These are phyloP conservation scores for Parascotia fuliginaria DNA, from an alignment of 2,888 invertebrate species.

Conservation along the genomic window DNA sequence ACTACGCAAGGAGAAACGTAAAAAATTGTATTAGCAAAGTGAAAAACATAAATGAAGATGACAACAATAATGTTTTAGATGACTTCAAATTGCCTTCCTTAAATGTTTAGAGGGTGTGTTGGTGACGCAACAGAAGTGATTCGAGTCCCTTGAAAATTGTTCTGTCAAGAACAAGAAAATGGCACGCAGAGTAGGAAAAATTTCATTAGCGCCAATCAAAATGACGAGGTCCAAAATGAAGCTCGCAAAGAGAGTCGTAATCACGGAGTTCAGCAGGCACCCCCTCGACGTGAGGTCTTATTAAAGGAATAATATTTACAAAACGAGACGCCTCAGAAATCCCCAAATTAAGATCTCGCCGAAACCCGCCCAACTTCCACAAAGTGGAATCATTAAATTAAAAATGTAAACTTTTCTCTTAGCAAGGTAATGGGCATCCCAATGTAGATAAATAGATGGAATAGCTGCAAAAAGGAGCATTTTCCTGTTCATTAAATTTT, in stretches of 20 bases:
- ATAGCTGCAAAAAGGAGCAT: slow-evolving; percentile 86
- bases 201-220: slow-evolving; percentile 86
- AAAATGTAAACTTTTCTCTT: slow-evolving; percentile 87
- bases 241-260: slow-evolving; percentile 84
- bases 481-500: slow-evolving; percentile 87
- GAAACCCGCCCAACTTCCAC: slow-evolving; percentile 86
- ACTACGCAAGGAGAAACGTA: slow-evolving; percentile 74
- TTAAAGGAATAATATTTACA: slow-evolving; percentile 87
- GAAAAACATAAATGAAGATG: slow-evolving; percentile 79
- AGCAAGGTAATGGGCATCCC: slow-evolving; percentile 87
- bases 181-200: slow-evolving; percentile 81
- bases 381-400: slow-evolving; percentile 87
- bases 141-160: slow-evolving; percentile 76
- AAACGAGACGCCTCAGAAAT: slow-evolving; percentile 86
- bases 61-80: slow-evolving; percentile 75
- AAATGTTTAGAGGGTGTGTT: slow-evolving; percentile 76
- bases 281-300: slow-evolving; percentile 85
- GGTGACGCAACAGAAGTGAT: slow-evolving; percentile 73
- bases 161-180: slow-evolving; percentile 84
- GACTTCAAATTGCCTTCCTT: slow-evolving; percentile 70
- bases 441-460: slow-evolving; percentile 86
- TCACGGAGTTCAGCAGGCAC: slow-evolving; percentile 83
- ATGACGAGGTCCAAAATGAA: slow-evolving; percentile 86
- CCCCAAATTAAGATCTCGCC: slow-evolving; percentile 86
- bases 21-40: slow-evolving; percentile 83